Evolutionary conservation across 2,888 invertebrate genomes (phyloP), one percentile per base, ranked within the genome.

Genomic region (Dioctria linearis): DNA sequence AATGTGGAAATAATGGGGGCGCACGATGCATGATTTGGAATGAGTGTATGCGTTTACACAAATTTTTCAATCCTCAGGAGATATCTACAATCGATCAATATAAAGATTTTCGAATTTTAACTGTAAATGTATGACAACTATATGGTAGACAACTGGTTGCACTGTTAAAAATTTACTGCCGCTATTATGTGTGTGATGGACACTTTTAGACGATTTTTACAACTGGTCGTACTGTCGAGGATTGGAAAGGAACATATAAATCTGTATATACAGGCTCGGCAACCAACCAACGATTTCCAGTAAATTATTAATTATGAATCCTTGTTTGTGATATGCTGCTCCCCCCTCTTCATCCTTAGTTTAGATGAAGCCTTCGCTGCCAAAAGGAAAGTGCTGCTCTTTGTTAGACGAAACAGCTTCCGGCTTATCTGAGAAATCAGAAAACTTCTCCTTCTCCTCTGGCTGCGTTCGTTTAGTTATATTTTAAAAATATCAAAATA

Each of bases 401-500:
- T 5, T 9, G 49, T 5, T 46, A 46, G 49, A 46, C 9, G 5
- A 46, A 46, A 46, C 49, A 46, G 49, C 49, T 46, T 9, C 49
- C 49, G 49, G 49, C 6, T 46, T 46, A 46, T 46, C 49, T 46
- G 49, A 46, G 9, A 46, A 1, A 46, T 46, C 46, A 46, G 46
- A 8, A 46, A 46, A 46, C 5, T 5, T 25, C 25, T 46, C 46
- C 46, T 5, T 46, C 46, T 54, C 11, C 3, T 54, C 54, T 54
- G 11, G 3, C n/a, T 54, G 54, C 4, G 54, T 11, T 54, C 8
- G 46, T 46, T 46, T 46, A 6, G 46, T 46, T 46, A 6, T 46
- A 8, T 46, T 54, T 54, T 54, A 54, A 54, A 54, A 54, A 54
- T 54, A 54, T 11, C 54, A 54, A 54, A 54, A 11, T 54, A 54